phyloP scores from a whole-genome alignment of 2,888 invertebrate genomes.

The Polyommatus iphigenia region DNA sequence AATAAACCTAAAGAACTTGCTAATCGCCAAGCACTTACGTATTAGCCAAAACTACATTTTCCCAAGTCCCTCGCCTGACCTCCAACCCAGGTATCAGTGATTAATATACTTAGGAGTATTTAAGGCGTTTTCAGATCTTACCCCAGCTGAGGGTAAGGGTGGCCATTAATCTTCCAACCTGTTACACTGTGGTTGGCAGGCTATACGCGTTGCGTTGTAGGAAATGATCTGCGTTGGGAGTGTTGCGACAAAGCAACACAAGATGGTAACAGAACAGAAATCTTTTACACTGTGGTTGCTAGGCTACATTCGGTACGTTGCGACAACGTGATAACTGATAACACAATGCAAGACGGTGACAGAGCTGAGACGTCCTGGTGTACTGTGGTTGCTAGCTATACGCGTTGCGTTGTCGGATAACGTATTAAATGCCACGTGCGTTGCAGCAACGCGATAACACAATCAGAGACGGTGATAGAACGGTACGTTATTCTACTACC shows the following conservation, averaged over 20 bases:
- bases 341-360: too few relatives aligned
- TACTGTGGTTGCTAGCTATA: too few relatives aligned
- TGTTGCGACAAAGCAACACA: not conserved
- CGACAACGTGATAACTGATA: too few relatives aligned
- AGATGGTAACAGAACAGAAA: too few relatives aligned
- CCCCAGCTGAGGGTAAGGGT: not conserved
- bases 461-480: too few relatives aligned
- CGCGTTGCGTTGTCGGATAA: too few relatives aligned
- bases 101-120: slow-evolving; percentile 7
- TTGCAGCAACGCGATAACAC: too few relatives aligned
- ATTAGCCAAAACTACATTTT: not conserved
- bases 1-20: not conserved
- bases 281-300: too few relatives aligned
- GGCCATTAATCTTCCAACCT: not conserved
- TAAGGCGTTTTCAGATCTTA: slow-evolving; percentile 3
- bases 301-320: too few relatives aligned
- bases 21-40: not conserved
- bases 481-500: too few relatives aligned
- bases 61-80: not conserved
- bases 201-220: not conserved
- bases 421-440: too few relatives aligned
- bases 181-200: not conserved
- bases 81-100: not conserved
- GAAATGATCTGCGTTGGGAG: not conserved
- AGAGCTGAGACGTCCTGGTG: too few relatives aligned